A percentile compares a stretch with the other conserved stretches of the same genome.
Conservation (phyloP, 2,797 vertebrate genomes). For the Typhlichthys subterraneus region DNA sequence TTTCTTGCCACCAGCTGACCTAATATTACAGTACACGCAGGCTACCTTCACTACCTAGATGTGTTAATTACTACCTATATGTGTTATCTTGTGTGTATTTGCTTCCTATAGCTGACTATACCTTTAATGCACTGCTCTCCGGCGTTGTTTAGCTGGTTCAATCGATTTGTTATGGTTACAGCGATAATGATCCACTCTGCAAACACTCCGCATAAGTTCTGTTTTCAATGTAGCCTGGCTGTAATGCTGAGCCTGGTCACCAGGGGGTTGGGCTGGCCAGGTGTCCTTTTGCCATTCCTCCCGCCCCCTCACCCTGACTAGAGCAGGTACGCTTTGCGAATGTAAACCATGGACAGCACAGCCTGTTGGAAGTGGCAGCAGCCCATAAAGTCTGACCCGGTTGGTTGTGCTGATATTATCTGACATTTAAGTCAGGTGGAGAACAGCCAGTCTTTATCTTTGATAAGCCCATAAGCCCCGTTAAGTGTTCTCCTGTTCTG, state of each 20-base stretch:
- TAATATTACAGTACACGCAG: too few relatives aligned
- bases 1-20: too few relatives aligned
- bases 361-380: slow-evolving; percentile 43
- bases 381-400: slow-evolving; percentile 42
- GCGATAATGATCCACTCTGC: too few relatives aligned
- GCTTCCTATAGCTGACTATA: too few relatives aligned
- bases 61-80: too few relatives aligned
- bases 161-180: too few relatives aligned
- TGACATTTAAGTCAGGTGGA: slow-evolving; percentile 52
- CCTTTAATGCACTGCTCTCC: too few relatives aligned
- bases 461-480: slow-evolving; percentile 37
- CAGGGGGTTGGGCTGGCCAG: slow-evolving; percentile 54
- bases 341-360: slow-evolving; percentile 58
- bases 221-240: slow-evolving; percentile 50
- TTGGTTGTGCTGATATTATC: slow-evolving; percentile 47
- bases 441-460: slow-evolving; percentile 2
- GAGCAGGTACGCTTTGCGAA: slow-evolving; percentile 44
- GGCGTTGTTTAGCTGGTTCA: too few relatives aligned
- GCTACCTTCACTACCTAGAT: too few relatives aligned
- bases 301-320: slow-evolving; percentile 52
- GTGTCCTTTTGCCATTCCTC: slow-evolving; percentile 33
- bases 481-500: too few relatives aligned
- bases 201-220: slow-evolving; percentile 48
- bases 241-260: slow-evolving; percentile 22
- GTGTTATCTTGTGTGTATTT: too few relatives aligned